These are phyloP conservation scores for Promerops cafer DNA, from an alignment of 2,113 vertebrate species.

Conservation along the genomic window DNA sequence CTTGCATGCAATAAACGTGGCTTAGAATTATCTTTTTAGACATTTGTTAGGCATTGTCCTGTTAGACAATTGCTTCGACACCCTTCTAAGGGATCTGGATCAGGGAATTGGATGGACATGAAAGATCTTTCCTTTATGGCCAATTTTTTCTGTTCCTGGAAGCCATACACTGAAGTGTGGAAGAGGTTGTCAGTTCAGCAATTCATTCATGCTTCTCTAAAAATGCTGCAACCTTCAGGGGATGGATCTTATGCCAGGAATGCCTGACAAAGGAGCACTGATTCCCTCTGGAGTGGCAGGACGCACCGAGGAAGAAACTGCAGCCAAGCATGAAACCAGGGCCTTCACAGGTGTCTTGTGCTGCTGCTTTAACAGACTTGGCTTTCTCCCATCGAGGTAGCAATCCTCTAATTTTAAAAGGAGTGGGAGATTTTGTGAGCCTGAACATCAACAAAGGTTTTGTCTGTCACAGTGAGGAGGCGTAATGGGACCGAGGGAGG, in stretches of 20 bases:
- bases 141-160: background rate
- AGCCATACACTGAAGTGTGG: background rate
- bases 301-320: fast-evolving
- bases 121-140: background rate
- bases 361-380: background rate
- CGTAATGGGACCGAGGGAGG: background rate
- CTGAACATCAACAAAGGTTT: background rate
- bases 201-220: background rate
- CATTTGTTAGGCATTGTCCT: background rate
- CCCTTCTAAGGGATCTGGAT: background rate
- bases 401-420: background rate
- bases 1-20: background rate
- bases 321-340: background rate
- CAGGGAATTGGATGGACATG: background rate
- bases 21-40: background rate
- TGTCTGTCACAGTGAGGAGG: slow-evolving; percentile 17
- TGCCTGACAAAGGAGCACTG: background rate
- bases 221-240: background rate
- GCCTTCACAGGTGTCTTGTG: background rate
- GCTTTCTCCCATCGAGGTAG: background rate
- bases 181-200: background rate
- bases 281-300: background rate
- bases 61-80: background rate
- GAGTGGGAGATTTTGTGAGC: slow-evolving; percentile 15
- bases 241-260: background rate